phyloP scores from a whole-genome alignment of 2,888 invertebrate species.

The Nesidiocoris tenuis region DNA sequence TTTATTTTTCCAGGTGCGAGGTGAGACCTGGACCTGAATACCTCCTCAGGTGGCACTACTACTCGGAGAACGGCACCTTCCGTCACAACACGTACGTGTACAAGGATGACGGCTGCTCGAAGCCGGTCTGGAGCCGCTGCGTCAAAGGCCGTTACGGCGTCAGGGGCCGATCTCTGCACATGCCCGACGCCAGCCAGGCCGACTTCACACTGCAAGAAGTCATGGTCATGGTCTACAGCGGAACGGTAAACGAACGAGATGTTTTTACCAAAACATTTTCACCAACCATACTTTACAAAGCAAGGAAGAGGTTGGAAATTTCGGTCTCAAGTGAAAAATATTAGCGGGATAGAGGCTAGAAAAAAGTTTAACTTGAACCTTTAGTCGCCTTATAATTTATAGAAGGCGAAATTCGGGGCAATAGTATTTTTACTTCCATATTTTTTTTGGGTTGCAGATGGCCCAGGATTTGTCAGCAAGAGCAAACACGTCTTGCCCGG shows the following conservation, averaged over 20 bases:
- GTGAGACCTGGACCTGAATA: constrained; percentile 65
- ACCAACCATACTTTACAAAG: too few species aligned
- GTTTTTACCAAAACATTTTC: too few species aligned
- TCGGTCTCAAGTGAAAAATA: too few species aligned
- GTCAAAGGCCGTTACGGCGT: constrained; percentile 59
- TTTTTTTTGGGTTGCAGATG: constrained; percentile 51
- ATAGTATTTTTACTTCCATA: too few species aligned
- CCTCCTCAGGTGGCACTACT: constrained; percentile 63
- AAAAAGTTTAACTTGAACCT: too few species aligned
- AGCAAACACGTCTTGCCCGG: constrained; percentile 56
- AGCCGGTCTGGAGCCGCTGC: constrained; percentile 60
- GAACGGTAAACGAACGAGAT: too few species aligned
- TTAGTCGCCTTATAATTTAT: too few species aligned
- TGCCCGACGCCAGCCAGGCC: constrained; percentile 56
- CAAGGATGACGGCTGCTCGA: constrained; percentile 64
- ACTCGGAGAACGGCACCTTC: constrained; percentile 61
- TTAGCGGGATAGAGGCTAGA: too few species aligned
- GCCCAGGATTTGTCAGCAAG: constrained; percentile 55
- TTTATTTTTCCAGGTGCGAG: constrained; percentile 66
- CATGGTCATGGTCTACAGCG: constrained; percentile 54
- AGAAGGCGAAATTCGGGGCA: too few species aligned
- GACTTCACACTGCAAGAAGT: constrained; percentile 57
- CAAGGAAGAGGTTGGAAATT: too few species aligned
- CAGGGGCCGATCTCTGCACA: constrained; percentile 57
- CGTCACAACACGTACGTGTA: constrained; percentile 63